These are phyloP conservation scores for Nylanderia fulva DNA, from an alignment of 1,140 invertebrate genomes.

Conservation along the genomic window DNA sequence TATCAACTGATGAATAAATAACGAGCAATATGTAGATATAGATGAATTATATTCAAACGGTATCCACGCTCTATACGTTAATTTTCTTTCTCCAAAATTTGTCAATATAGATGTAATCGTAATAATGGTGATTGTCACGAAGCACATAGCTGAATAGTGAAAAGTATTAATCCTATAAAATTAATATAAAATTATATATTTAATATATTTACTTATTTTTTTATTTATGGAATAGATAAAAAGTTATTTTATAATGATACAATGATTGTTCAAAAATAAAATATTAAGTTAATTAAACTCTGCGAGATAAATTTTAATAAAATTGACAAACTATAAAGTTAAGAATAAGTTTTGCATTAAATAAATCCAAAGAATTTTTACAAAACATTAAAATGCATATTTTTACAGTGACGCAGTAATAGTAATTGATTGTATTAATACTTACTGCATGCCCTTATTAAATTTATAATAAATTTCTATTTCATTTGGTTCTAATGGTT, in stretches of 20 bases:
- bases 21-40: background rate
- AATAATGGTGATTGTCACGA: background rate
- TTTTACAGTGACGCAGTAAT: background rate
- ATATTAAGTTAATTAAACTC: too few species aligned
- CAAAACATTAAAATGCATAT: too few species aligned
- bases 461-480: conserved; percentile 54
- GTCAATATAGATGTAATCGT: conserved; percentile 52
- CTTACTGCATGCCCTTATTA: conserved; percentile 59
- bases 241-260: too few species aligned
- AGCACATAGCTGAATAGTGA: too few species aligned
- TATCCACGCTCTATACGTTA: conserved; percentile 69
- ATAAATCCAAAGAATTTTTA: background rate
- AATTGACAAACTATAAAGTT: too few species aligned
- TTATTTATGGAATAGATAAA: too few species aligned
- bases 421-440: background rate
- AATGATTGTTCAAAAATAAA: too few species aligned
- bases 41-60: conserved; percentile 65
- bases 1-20: conserved; percentile 62
- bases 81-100: conserved; percentile 12
- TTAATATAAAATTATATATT: too few species aligned
- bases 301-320: too few species aligned
- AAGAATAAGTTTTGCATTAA: too few species aligned
- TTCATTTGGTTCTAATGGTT: conserved; percentile 49
- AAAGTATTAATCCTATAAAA: too few species aligned
- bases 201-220: too few species aligned